Evolutionary conservation across 2,888 invertebrate species (phyloP).

Genomic region (Drosophila anomelani): DNA sequence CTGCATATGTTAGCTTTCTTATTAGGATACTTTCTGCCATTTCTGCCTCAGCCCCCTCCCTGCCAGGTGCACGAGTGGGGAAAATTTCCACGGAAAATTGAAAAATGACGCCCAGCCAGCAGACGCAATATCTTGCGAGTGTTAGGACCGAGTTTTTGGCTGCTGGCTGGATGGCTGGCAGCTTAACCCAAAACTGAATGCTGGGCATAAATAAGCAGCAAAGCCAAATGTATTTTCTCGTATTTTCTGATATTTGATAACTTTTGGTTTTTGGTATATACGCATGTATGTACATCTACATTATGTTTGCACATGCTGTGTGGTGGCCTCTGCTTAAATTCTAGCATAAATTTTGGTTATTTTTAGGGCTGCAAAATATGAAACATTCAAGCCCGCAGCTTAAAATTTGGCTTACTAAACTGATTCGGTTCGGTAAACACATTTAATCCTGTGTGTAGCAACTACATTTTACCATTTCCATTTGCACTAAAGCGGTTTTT

Average conservation of each 20-base stretch:
- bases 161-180: background rate
- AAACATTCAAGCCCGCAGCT: conserved; percentile 19
- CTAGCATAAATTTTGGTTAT: conserved; percentile 4
- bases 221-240: conserved; percentile 27
- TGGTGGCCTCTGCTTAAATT: background rate
- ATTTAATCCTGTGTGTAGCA: background rate
- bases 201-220: conserved; percentile 25
- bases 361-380: background rate
- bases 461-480: background rate
- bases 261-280: conserved; percentile 2
- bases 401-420: conserved; percentile 3
- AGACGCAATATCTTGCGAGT: conserved; percentile 40
- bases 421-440: background rate
- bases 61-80: conserved; percentile 27
- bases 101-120: conserved; percentile 48
- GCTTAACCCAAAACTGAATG: conserved; percentile 15
- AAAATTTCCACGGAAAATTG: conserved; percentile 53
- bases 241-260: conserved; percentile 32
- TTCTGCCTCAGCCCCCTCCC: background rate
- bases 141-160: conserved; percentile 16
- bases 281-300: background rate
- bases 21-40: conserved; percentile 17
- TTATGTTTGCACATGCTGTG: conserved; percentile 11
- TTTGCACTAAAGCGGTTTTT: background rate
- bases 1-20: conserved; percentile 41